Percentiles rank a stretch among this genome's conserved stretches.
Evolutionary conservation across 2,797 vertebrate species (phyloP).

Genomic region (Gallinago solitaria): DNA sequence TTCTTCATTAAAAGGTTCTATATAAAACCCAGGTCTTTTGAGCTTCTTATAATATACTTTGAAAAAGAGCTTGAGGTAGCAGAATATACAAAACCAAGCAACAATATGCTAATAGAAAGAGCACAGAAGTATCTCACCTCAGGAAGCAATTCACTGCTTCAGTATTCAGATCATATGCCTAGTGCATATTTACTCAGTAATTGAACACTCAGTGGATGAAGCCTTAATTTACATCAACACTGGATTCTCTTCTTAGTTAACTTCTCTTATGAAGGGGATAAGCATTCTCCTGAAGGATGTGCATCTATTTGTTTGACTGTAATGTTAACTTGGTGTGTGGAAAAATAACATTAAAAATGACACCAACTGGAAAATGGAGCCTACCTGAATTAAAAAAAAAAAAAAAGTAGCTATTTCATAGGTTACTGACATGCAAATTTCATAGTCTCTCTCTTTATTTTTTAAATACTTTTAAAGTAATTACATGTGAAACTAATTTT

Average conservation of each 20-base stretch:
- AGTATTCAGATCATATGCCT: background rate
- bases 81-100: slow-evolving; percentile 44
- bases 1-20: slow-evolving; percentile 56
- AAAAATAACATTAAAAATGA: background rate
- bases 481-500: background rate
- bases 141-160: slow-evolving; percentile 6
- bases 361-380: background rate
- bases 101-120: slow-evolving; percentile 44
- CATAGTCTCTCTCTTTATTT: background rate
- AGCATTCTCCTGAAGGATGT: background rate
- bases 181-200: slow-evolving; percentile 51
- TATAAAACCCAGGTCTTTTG: background rate
- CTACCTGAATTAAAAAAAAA: background rate
- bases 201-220: background rate
- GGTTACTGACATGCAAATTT: background rate
- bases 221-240: slow-evolving; percentile 22
- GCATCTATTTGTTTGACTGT: background rate
- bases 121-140: background rate
- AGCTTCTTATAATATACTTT: slow-evolving; percentile 28
- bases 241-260: slow-evolving; percentile 11
- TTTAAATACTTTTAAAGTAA: background rate
- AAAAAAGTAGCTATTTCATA: background rate
- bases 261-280: background rate
- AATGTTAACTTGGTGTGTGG: background rate
- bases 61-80: slow-evolving; percentile 29